Conservation (phyloP, 2,113 vertebrate species). For the Anguilla japonica region DNA sequence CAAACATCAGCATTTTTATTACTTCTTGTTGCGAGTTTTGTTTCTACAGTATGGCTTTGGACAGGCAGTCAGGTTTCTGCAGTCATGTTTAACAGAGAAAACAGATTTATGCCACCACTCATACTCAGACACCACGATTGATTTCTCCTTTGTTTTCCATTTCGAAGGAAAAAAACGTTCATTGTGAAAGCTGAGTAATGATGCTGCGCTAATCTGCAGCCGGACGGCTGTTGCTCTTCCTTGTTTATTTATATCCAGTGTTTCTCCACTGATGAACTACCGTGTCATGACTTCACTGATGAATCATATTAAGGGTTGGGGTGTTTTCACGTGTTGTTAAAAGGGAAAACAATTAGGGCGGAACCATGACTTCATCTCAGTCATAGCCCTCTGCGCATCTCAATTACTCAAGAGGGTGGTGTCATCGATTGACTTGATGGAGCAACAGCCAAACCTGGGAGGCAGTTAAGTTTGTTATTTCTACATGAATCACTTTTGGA, state of each 20-base stretch:
- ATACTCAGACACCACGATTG: too few relatives aligned
- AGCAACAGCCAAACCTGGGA: background rate
- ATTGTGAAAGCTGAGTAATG: background rate
- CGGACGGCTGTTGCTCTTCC: constrained; percentile 38
- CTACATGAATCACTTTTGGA: background rate
- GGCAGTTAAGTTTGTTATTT: background rate
- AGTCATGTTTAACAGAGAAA: background rate
- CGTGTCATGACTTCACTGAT: constrained; percentile 16
- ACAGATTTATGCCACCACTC: background rate
- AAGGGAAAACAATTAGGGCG: background rate
- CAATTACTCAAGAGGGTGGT: constrained; percentile 1
- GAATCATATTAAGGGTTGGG: constrained; percentile 8
- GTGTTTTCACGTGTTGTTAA: background rate
- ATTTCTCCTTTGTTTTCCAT: background rate
- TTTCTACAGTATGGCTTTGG: background rate
- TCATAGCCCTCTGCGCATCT: background rate
- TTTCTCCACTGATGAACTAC: background rate
- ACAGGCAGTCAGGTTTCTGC: background rate
- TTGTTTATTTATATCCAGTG: constrained; percentile 41
- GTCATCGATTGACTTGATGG: constrained; percentile 14
- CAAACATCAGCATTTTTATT: background rate
- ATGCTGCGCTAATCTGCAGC: background rate
- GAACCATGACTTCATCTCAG: constrained; percentile 19
- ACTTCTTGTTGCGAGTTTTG: background rate
- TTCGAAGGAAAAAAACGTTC: background rate